Percentiles rank a stretch among this genome's conserved stretches.
Evolutionary conservation across 2,888 invertebrate species (phyloP).

Genomic region (Acleris sparsana): DNA sequence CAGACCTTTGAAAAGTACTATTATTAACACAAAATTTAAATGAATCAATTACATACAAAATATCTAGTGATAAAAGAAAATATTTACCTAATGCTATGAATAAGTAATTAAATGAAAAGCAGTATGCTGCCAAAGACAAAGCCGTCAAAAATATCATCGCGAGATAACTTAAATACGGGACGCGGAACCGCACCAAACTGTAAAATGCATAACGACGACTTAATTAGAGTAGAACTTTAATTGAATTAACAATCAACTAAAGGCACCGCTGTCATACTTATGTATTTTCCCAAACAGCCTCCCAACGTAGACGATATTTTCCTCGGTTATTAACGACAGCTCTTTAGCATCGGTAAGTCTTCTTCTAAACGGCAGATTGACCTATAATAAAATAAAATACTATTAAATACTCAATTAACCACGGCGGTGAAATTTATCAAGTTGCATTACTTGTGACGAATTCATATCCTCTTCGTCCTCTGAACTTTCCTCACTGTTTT

Average conservation of each 20-base stretch:
- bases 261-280: conserved; percentile 59
- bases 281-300: conserved; percentile 70
- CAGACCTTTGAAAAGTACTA: conserved; percentile 58
- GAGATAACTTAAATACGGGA: conserved; percentile 74
- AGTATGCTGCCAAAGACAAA: conserved; percentile 60
- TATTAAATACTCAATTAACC: background rate
- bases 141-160: conserved; percentile 59
- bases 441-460: too few species aligned
- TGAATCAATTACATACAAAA: background rate
- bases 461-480: too few species aligned
- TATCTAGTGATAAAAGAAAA: background rate
- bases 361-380: conserved; percentile 71
- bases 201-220: conserved; percentile 41
- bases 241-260: too few species aligned
- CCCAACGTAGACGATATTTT: conserved; percentile 73
- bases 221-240: too few species aligned
- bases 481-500: too few species aligned
- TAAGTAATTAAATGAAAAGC: conserved; percentile 70
- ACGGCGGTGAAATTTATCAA: too few species aligned
- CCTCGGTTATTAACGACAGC: conserved; percentile 75
- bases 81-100: conserved; percentile 74
- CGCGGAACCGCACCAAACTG: conserved; percentile 73
- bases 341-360: conserved; percentile 71
- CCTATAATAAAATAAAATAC: conserved; percentile 49
- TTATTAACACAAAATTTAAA: background rate